A percentile compares a stretch with the other conserved stretches of the same genome.
Evolutionary conservation across 2,888 invertebrate genomes (phyloP).

Genomic region (Scaptomyza flava): DNA sequence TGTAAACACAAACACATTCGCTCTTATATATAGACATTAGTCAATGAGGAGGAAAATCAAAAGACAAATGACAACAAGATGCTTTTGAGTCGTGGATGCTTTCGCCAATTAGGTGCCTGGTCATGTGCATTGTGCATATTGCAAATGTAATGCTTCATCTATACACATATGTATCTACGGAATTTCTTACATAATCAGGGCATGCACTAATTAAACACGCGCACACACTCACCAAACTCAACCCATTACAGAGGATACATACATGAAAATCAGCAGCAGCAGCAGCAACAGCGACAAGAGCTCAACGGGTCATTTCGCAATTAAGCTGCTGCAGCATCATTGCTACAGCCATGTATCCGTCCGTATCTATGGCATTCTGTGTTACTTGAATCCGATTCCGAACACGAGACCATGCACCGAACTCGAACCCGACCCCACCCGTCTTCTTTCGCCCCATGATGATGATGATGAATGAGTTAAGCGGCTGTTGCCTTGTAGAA

Average conservation of each 20-base stretch:
- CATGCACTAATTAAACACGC: conserved; percentile 70
- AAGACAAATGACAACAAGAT: conserved; percentile 54
- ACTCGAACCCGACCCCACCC: conserved; percentile 2
- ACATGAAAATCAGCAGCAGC: conserved; percentile 8
- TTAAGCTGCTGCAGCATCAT: conserved; percentile 68
- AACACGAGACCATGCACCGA: not conserved
- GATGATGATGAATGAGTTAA: conserved; percentile 77
- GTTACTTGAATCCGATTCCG: conserved; percentile 18
- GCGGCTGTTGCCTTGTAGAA: conserved; percentile 67
- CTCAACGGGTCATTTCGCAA: conserved; percentile 75
- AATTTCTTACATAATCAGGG: conserved; percentile 66
- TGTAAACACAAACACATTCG: not conserved
- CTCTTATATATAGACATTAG: conserved; percentile 47
- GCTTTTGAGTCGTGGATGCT: conserved; percentile 29
- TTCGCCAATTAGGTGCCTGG: conserved; percentile 68
- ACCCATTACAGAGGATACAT: not conserved
- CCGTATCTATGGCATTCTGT: conserved; percentile 17
- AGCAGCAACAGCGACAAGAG: conserved; percentile 19
- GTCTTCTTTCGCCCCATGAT: conserved; percentile 56
- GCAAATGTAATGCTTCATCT: conserved; percentile 19
- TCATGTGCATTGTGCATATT: conserved; percentile 65
- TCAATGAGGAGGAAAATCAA: conserved; percentile 76
- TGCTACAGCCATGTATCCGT: conserved; percentile 42
- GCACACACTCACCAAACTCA: conserved; percentile 9
- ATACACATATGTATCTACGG: not conserved